A percentile compares a stretch with the other conserved stretches of the same genome.
These are phyloP conservation scores for Patella pellucida DNA, from an alignment of 2,888 invertebrate species.

Conservation along the genomic window DNA sequence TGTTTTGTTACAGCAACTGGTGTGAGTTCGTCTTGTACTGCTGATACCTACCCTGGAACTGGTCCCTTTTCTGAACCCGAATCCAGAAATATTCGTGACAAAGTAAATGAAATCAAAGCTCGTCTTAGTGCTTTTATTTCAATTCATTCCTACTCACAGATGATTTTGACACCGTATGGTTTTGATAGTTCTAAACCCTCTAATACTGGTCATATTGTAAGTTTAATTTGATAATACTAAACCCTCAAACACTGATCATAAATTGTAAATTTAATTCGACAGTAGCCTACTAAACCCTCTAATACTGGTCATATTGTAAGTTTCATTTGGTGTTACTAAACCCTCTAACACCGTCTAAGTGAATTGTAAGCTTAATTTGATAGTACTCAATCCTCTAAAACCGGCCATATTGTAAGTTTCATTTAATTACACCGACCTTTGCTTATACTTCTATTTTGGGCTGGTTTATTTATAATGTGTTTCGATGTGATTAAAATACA, in stretches of 20 bases:
- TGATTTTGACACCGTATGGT: neutral
- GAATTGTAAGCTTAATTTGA: neutral
- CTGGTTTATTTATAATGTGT: no score
- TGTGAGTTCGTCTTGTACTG: neutral
- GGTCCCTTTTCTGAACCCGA: neutral
- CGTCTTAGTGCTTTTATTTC: neutral
- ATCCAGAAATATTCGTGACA: neutral
- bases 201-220: neutral
- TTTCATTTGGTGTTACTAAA: no score
- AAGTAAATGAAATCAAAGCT: neutral
- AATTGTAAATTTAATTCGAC: neutral
- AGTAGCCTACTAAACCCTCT: neutral
- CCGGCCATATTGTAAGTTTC: no score
- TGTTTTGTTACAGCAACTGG: no score
- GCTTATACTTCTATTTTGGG: no score
- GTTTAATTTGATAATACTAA: neutral
- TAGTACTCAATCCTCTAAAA: no score
- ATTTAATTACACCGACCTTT: no score
- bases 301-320: neutral
- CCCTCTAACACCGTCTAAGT: no score
- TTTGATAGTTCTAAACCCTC: neutral
- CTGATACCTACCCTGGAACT: slow-evolving; percentile 2
- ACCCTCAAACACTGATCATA: neutral
- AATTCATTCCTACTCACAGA: neutral
- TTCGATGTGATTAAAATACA: no score